Percentiles rank a stretch among this genome's conserved stretches.
Conservation (phyloP, 2,113 vertebrate species). For the Galbula dea region DNA sequence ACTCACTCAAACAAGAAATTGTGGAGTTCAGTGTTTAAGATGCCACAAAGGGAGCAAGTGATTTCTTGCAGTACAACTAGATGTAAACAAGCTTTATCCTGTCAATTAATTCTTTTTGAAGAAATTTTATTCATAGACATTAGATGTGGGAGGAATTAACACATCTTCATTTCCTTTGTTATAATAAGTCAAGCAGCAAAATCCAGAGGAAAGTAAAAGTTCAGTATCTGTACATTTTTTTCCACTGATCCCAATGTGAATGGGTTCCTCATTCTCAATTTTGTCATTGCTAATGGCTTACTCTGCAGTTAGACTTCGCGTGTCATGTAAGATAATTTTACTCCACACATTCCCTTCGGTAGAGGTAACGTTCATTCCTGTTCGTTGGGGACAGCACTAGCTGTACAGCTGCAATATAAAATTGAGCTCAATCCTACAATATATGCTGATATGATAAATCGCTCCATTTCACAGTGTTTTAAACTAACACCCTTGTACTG, state of each 20-base stretch:
- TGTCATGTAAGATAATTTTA: no score
- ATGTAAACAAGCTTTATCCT: not conserved
- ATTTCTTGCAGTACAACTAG: not conserved
- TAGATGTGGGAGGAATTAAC: not conserved
- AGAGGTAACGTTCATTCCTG: accelerated
- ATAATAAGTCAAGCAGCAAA: not conserved
- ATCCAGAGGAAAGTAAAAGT: not conserved
- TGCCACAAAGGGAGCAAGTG: not conserved
- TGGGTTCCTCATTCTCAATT: not conserved
- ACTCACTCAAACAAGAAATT: not conserved
- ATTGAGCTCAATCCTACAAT: not conserved
- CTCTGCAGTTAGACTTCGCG: not conserved
- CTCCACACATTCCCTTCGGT: accelerated
- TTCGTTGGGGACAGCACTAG: no score
- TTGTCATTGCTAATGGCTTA: not conserved
- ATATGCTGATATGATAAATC: not conserved
- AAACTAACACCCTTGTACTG: not conserved
- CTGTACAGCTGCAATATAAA: not conserved
- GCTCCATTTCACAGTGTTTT: not conserved
- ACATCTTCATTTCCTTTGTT: not conserved
- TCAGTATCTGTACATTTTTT: not conserved
- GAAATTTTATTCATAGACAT: not conserved
- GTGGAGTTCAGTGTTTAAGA: not conserved
- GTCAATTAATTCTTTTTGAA: not conserved
- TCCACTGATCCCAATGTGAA: not conserved